Evolutionary conservation across 2,113 vertebrate genomes (phyloP), one percentile per base, ranked within the genome.

Genomic region (Ptyas mucosa): DNA sequence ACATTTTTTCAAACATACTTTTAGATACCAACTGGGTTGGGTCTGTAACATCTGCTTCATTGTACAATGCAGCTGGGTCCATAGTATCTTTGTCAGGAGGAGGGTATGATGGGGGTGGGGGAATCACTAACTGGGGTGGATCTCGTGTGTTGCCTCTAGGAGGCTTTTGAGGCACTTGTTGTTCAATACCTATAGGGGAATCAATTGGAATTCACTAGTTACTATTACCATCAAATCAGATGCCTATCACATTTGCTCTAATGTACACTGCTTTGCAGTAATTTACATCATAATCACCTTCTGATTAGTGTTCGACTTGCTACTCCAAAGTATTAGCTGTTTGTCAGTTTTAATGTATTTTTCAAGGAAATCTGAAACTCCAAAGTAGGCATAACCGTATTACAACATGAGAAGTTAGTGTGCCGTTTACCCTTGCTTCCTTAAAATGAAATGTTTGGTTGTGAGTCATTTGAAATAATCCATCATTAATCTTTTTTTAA

Each of bases 71-170:
- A 90, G 96, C 12, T 91, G 97, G 94, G 96, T 97, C 97, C 93
- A 61, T 94, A 96, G 89, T 95, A 52, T 96, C 97, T 95, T 91
- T 92, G 95, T 97, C 97, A 24, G 98, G 97, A 96, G 98, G 98
- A 94, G 97, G 97, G 95, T 97, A 98, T 93, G 98, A 96, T 57
- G 98, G 98, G 98, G 98, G 97, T 26, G 98, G 97, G 97, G 98
- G 98, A 0, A 98, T 97, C 96, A 95, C 97, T 97, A 98, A 97
- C 57, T 97, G 97, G 87, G 98, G 98, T 85, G 97, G 96, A 55
- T 95, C 98, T 95, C 98, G 96, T 43, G 94, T 58, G 9, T 95
- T 94, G 95, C 97, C 97, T 95, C 98, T 97, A 92, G 97, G 98
- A 95, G 98, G 98, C 95, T 98, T 98, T 97, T 97, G 97, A 94